phyloP scores from a whole-genome alignment of 2,888 invertebrate genomes.

The Phania funesta region DNA sequence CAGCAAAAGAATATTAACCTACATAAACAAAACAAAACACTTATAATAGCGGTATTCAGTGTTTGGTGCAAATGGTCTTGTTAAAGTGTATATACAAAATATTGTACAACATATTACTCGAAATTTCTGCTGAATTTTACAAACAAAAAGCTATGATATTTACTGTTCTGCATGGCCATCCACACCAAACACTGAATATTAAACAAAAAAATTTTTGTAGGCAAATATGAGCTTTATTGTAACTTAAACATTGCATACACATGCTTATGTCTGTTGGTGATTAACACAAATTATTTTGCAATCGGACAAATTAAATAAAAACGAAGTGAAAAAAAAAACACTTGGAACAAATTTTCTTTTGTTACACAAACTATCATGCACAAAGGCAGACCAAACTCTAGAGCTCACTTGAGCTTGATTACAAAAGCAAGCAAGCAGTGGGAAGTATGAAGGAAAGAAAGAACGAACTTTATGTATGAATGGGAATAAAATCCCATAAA shows the following conservation, averaged over 20 bases:
- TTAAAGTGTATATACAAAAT: too few species aligned
- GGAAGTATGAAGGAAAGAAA: neutral
- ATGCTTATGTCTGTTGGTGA: constrained; percentile 14
- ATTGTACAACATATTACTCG: too few species aligned
- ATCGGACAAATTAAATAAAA: constrained; percentile 38
- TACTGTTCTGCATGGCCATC: too few species aligned
- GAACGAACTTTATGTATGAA: constrained; percentile 48
- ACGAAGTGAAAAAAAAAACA: neutral
- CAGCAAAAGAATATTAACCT: neutral
- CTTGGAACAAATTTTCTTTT: neutral
- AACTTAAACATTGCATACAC: neutral
- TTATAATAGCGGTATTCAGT: too few species aligned
- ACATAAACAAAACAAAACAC: neutral
- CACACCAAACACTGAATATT: too few species aligned
- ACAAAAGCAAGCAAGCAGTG: constrained; percentile 30
- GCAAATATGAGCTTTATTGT: too few species aligned
- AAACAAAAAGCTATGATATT: too few species aligned
- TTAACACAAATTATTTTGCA: constrained; percentile 57
- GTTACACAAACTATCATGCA: constrained; percentile 44
- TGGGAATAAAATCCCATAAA: constrained; percentile 64
- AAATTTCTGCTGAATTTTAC: too few species aligned
- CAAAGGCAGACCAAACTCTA: constrained; percentile 54
- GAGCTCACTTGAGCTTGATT: constrained; percentile 63
- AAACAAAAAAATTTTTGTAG: too few species aligned
- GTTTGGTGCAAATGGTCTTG: too few species aligned